These are phyloP conservation scores for Esperia sulphurella DNA, from an alignment of 2,888 invertebrate species.

Conservation along the genomic window DNA sequence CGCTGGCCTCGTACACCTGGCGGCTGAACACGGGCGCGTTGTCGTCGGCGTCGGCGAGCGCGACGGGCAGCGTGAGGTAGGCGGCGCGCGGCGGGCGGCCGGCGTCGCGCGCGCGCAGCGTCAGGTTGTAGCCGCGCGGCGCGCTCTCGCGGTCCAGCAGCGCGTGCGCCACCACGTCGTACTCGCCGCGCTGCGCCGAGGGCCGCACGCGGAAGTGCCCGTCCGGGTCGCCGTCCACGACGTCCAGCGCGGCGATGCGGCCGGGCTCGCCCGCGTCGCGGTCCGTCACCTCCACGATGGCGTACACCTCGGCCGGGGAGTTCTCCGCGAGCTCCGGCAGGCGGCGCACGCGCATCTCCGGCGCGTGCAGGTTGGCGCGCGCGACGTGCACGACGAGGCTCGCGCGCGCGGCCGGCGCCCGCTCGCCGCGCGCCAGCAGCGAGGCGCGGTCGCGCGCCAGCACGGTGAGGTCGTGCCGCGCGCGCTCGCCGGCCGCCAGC, in stretches of 20 bases:
- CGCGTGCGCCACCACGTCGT: conserved; percentile 88
- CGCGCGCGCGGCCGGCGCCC: conserved; percentile 87
- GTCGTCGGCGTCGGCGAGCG: conserved; percentile 89
- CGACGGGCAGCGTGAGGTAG: conserved; percentile 89
- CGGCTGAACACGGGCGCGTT: conserved; percentile 93
- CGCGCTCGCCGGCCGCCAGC: conserved; percentile 84
- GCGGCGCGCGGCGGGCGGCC: conserved; percentile 89
- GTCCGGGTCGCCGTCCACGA: conserved; percentile 93
- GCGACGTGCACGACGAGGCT: conserved; percentile 87
- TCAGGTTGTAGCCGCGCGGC: conserved; percentile 91
- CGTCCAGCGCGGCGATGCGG: conserved; percentile 88
- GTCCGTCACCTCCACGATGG: conserved; percentile 91
- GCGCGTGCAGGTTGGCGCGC: conserved; percentile 91
- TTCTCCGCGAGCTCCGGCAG: conserved; percentile 90
- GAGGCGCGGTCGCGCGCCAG: conserved; percentile 92
- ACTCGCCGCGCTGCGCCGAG: conserved; percentile 83
- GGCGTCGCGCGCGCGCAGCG: conserved; percentile 90
- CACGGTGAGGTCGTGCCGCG: conserved; percentile 87
- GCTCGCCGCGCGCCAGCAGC: conserved; percentile 62
- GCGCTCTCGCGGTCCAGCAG: conserved; percentile 88
- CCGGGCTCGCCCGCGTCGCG: conserved; percentile 92
- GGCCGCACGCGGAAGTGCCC: conserved; percentile 89
- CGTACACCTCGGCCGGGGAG: conserved; percentile 91
- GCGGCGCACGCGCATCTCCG: conserved; percentile 89
- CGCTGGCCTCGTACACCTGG: conserved; percentile 91